These are phyloP conservation scores for Agrilus mali DNA, from an alignment of 2,888 invertebrate species.

Conservation along the genomic window DNA sequence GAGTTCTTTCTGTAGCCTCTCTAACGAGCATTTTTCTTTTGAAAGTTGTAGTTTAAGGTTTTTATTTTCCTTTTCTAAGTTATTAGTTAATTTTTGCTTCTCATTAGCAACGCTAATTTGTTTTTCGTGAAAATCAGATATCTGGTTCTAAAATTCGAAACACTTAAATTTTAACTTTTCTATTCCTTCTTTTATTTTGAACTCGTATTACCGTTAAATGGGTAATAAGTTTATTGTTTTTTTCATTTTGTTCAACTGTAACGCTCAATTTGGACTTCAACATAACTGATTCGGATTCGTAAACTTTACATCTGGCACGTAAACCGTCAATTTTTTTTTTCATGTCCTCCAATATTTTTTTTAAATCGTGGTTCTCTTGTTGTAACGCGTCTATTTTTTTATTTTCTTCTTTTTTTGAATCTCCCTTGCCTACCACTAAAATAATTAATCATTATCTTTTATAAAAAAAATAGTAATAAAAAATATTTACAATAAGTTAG, in stretches of 20 bases:
- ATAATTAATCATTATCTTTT: too few relatives aligned
- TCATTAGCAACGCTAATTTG: constrained; percentile 37
- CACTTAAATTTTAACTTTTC: too few relatives aligned
- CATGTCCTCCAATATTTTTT: constrained; percentile 42
- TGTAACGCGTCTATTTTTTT: constrained; percentile 40
- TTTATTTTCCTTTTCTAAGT: constrained; percentile 29
- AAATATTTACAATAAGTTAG: too few relatives aligned
- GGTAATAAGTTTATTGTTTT: constrained; percentile 49
- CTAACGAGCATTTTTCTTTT: constrained; percentile 39
- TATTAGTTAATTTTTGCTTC: constrained; percentile 37
- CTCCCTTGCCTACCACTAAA: too few relatives aligned
- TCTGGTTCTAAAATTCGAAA: constrained; percentile 25
- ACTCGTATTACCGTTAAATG: constrained; percentile 42
- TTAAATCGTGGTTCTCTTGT: constrained; percentile 44
- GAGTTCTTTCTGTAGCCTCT: constrained; percentile 37
- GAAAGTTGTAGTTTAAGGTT: constrained; percentile 26
- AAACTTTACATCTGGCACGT: constrained; percentile 52
- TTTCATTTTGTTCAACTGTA: constrained; percentile 48
- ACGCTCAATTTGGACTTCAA: constrained; percentile 47
- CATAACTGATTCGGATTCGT: constrained; percentile 49
- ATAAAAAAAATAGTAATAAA: too few relatives aligned
- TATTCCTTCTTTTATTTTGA: too few relatives aligned
- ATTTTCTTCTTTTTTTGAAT: constrained; percentile 11
- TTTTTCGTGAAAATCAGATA: constrained; percentile 38
- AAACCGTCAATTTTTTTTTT: constrained; percentile 53